Percentiles rank a stretch among this genome's conserved stretches.
These are phyloP conservation scores for Stictocephala bisonia DNA, from an alignment of 2,888 invertebrate genomes.

Conservation along the genomic window DNA sequence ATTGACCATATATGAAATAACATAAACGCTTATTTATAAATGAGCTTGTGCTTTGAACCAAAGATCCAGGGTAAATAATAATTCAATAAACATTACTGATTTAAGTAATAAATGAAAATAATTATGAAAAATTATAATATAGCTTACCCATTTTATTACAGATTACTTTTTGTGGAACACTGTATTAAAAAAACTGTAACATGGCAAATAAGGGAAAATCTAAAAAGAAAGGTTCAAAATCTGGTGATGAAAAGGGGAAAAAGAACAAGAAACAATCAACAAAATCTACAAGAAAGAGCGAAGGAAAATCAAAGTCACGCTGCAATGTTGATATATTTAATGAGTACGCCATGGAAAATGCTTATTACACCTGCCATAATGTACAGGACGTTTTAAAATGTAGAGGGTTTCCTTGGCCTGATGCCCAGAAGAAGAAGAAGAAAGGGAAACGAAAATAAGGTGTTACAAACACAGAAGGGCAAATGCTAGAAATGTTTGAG, in stretches of 20 bases:
- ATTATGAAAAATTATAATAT: no score
- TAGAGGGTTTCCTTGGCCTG: slow-evolving; percentile 91
- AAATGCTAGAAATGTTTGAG: no score
- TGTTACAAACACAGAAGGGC: no score
- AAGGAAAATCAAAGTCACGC: slow-evolving; percentile 68
- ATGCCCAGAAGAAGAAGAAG: slow-evolving; percentile 88
- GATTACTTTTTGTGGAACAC: no score
- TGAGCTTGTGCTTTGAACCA: no score
- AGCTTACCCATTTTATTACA: no score
- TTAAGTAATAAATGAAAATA: no score
- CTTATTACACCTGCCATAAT: slow-evolving; percentile 93
- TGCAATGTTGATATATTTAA: slow-evolving; percentile 88
- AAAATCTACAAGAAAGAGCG: slow-evolving; percentile 58
- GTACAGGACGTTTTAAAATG: slow-evolving; percentile 88
- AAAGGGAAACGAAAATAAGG: slow-evolving; percentile 75
- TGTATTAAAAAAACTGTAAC: no score
- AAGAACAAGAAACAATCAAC: slow-evolving; percentile 67
- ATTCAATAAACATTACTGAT: no score
- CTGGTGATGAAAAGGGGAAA: slow-evolving; percentile 62
- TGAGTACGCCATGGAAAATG: slow-evolving; percentile 92
- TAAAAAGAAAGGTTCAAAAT: slow-evolving; percentile 60
- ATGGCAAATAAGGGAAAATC: slow-evolving; percentile 68
- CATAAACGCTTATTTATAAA: no score
- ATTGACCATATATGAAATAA: no score
- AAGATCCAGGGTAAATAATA: no score